These are phyloP conservation scores for Philhelius pedissequus DNA, from an alignment of 2,888 invertebrate species.

Conservation along the genomic window DNA sequence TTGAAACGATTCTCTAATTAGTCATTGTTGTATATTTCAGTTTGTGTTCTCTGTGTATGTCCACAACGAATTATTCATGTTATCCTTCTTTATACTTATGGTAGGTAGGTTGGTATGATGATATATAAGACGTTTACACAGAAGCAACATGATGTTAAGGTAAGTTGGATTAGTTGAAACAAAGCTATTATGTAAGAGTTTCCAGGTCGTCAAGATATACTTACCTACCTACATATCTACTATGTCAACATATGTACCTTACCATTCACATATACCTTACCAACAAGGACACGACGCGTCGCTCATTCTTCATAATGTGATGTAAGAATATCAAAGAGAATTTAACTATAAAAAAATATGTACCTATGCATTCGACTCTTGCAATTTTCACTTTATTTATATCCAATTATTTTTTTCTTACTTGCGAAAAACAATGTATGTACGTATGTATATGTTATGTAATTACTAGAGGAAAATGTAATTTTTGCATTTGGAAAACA, in stretches of 20 bases:
- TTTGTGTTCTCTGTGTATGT: slow-evolving; percentile 58
- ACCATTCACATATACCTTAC: too few relatives aligned
- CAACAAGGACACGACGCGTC: neutral
- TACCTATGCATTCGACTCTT: too few relatives aligned
- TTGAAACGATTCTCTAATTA: slow-evolving; percentile 65
- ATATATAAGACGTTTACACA: neutral
- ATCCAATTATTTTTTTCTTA: too few relatives aligned
- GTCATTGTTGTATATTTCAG: slow-evolving; percentile 57
- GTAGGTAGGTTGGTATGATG: neutral
- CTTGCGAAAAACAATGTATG: too few relatives aligned
- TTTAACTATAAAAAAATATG: neutral
- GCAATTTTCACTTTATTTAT: too few relatives aligned
- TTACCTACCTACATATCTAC: neutral
- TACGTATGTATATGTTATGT: too few relatives aligned
- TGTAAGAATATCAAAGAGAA: slow-evolving; percentile 1
- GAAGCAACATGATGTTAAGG: neutral
- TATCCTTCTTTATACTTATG: slow-evolving; percentile 24
- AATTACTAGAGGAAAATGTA: too few relatives aligned
- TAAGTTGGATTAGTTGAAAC: neutral
- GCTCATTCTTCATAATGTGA: neutral
- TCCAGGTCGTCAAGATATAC: neutral
- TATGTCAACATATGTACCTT: too few relatives aligned
- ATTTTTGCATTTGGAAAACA: too few relatives aligned
- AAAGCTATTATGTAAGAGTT: neutral
- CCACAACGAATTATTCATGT: slow-evolving; percentile 60